Base-by-base conservation (phyloP, 2,888 invertebrate species). In the Apodemia mormo region DNA sequence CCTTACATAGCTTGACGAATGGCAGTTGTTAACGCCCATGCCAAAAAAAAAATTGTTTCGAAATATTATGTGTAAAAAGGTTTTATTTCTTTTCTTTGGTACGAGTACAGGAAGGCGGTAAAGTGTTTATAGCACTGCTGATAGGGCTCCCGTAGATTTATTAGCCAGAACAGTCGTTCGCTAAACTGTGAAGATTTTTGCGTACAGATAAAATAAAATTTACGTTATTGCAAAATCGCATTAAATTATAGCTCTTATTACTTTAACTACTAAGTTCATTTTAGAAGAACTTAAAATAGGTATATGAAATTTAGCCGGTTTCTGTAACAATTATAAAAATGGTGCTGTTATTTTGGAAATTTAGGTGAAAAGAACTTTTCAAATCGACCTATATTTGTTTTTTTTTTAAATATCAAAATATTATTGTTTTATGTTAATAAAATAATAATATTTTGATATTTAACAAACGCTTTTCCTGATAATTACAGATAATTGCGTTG, bases 101-200 rank as follows among this genome's bases (percentile, higher is more conserved):
- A 70, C 70, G 61, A 70, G 70, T 85, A 68, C 68, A 85, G 88
- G 88, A 88, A 88, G 78, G 78, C 76, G 78, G 79, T 83, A 88
- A 86, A 89, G 86, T 87, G 89, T 90, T 90, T 90, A 90, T 84
- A 76, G 86, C 80, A 79, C 71, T 72, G 82, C 77, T 82, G 85
- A 85, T 85, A 85, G 81, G 77, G 76, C 75, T 71, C 72, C 72
- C 71, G 73, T 67, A 70, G 77, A 82, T 81, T 82, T 81, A 81
- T 80, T 71, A 71, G 73, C 52, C 30, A 52, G 76, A 76, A 77
- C 77, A 78, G 75, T 78, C 76, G 76, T 80, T 79, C 79, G 80
- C 81, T 77, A 79, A 80, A 80, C 73, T 80, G 80, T 74, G 74
- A 71, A 80, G 81, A 81, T 81, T 76, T 70, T 69, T 67, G 49